These are phyloP conservation scores for Trichonephila inaurata DNA, from an alignment of 1,140 invertebrate species.

Conservation along the genomic window DNA sequence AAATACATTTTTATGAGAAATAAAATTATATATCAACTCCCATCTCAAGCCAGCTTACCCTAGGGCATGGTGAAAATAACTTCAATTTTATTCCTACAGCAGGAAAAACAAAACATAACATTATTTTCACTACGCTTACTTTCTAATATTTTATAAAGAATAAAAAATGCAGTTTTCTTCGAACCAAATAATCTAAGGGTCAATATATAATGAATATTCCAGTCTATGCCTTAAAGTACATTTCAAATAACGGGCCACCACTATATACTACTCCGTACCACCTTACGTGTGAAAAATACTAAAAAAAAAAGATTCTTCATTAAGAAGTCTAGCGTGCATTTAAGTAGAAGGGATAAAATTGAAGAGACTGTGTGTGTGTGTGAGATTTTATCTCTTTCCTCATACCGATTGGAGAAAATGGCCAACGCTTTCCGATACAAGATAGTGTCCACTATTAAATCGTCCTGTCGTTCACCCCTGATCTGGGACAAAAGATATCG, in stretches of 20 bases:
- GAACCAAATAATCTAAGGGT: neutral
- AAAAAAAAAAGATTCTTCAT: neutral
- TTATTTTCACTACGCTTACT: too few species aligned
- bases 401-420: constrained; percentile 27
- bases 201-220: neutral
- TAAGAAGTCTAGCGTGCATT: neutral
- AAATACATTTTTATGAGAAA: too few species aligned
- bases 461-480: constrained; percentile 11
- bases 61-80: too few species aligned
- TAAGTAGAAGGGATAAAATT: neutral
- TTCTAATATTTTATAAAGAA: neutral
- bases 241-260: neutral
- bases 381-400: constrained; percentile 8
- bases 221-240: neutral
- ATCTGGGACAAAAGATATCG: neutral
- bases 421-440: neutral
- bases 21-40: too few species aligned
- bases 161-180: neutral
- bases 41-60: too few species aligned
- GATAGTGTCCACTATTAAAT: neutral
- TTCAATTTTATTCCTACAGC: too few species aligned
- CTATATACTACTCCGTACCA: neutral
- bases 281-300: neutral
- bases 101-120: too few species aligned
- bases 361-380: neutral